These are phyloP conservation scores for Phyllopteryx taeniolatus DNA, from an alignment of 2,113 vertebrate genomes.

Conservation along the genomic window DNA sequence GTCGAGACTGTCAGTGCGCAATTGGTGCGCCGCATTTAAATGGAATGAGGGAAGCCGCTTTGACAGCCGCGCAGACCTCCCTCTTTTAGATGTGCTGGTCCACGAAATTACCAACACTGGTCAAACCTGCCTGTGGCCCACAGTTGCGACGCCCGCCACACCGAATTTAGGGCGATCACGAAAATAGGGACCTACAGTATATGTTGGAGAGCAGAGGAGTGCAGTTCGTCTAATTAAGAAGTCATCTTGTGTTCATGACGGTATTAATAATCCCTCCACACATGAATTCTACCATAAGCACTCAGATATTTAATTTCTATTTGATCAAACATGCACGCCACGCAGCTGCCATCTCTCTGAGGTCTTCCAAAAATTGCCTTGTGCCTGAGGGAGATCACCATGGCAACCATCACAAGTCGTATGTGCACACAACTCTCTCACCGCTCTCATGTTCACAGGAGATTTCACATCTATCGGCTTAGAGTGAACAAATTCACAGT, in stretches of 20 bases:
- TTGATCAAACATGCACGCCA: conserved; percentile 31
- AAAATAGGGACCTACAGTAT: too few species aligned
- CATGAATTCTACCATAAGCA: not conserved
- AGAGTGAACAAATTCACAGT: not conserved
- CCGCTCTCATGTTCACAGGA: conserved; percentile 25
- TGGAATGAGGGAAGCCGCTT: too few species aligned
- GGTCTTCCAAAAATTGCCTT: conserved; percentile 50
- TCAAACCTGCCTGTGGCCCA: too few species aligned
- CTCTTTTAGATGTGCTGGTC: too few species aligned
- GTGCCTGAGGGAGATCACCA: conserved; percentile 52
- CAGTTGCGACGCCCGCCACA: too few species aligned
- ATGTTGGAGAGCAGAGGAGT: too few species aligned
- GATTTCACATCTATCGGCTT: conserved; percentile 28
- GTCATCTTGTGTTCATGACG: not conserved
- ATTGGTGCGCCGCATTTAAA: too few species aligned
- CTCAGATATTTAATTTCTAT: conserved; percentile 9
- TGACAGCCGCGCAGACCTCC: too few species aligned
- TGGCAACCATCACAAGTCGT: conserved; percentile 57
- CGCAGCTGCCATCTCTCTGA: conserved; percentile 26
- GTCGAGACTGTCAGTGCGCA: too few species aligned
- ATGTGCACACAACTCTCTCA: conserved; percentile 18
- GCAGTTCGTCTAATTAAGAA: not conserved
- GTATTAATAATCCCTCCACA: not conserved
- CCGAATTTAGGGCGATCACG: too few species aligned
- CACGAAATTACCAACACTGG: too few species aligned